These are phyloP conservation scores for Notoglanidium macrostoma DNA, from an alignment of 2,797 vertebrate genomes.

Conservation along the genomic window DNA sequence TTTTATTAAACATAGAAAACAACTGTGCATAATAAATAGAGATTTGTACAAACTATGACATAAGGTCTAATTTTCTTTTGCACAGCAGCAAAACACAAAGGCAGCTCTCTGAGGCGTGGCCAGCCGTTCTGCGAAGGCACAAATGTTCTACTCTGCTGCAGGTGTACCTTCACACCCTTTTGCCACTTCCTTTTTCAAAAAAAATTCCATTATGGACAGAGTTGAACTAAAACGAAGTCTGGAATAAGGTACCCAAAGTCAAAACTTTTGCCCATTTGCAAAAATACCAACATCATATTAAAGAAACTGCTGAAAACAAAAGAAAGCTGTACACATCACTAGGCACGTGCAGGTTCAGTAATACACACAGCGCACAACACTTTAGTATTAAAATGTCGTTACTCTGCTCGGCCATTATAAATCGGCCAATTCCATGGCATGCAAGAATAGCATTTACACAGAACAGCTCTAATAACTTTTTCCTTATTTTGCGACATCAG, in stretches of 20 bases:
- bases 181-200: constrained; percentile 12
- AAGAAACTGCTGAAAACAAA: not conserved
- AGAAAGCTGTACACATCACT: constrained; percentile 10
- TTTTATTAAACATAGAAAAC: constrained; percentile 52
- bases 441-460: constrained; percentile 1
- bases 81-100: constrained; percentile 38
- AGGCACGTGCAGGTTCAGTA: not conserved
- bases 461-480: not conserved
- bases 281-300: not conserved
- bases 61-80: constrained; percentile 36
- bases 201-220: constrained; percentile 14
- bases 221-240: constrained; percentile 3
- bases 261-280: constrained; percentile 28
- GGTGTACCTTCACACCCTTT: constrained; percentile 1
- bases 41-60: constrained; percentile 48
- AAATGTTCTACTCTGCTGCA: not conserved
- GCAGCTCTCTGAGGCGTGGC: constrained; percentile 5
- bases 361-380: not conserved
- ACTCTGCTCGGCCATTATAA: constrained; percentile 1
- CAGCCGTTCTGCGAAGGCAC: constrained; percentile 14
- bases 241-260: constrained; percentile 21
- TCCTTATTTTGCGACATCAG: not conserved
- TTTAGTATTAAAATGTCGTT: not conserved
- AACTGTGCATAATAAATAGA: constrained; percentile 58
- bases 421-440: not conserved